Conservation (phyloP, 2,888 invertebrate species). For the Thereva nobilitata region DNA sequence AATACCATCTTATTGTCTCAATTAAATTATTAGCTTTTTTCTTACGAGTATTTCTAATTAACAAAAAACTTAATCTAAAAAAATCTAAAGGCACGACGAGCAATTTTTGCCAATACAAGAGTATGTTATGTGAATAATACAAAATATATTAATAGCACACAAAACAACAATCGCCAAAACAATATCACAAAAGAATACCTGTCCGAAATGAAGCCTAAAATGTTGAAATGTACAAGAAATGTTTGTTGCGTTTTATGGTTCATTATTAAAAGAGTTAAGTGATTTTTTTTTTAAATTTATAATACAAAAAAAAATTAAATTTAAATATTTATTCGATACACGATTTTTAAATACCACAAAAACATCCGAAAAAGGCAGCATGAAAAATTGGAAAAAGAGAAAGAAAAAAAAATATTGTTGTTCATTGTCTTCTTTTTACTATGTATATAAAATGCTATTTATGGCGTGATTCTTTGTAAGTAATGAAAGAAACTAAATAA, state of each 20-base stretch:
- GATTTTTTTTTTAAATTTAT: constrained; percentile 8
- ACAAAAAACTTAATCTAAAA: no score
- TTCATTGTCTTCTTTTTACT: constrained; percentile 4
- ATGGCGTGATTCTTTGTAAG: constrained; percentile 40
- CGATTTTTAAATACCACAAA: constrained; percentile 15
- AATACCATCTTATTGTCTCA: no score
- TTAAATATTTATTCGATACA: constrained; percentile 1
- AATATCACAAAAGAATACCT: constrained; percentile 60
- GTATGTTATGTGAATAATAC: constrained; percentile 56
- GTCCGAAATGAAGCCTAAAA: constrained; percentile 56
- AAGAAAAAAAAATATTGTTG: constrained; percentile 1
- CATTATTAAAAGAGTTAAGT: not conserved
- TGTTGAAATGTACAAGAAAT: constrained; percentile 14
- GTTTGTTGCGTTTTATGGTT: not conserved
- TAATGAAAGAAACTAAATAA: constrained; percentile 42
- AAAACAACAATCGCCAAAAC: constrained; percentile 57
- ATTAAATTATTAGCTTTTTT: no score
- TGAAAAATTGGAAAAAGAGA: constrained; percentile 36
- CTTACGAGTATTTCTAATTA: no score
- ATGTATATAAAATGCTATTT: not conserved
- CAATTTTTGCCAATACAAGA: constrained; percentile 52
- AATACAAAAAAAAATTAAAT: constrained; percentile 20
- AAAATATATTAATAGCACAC: constrained; percentile 58
- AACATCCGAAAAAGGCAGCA: constrained; percentile 39
- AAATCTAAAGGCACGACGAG: constrained; percentile 50